Evolutionary conservation across 2,797 vertebrate species (phyloP).

Genomic region (Pachyuromys duprasi): DNA sequence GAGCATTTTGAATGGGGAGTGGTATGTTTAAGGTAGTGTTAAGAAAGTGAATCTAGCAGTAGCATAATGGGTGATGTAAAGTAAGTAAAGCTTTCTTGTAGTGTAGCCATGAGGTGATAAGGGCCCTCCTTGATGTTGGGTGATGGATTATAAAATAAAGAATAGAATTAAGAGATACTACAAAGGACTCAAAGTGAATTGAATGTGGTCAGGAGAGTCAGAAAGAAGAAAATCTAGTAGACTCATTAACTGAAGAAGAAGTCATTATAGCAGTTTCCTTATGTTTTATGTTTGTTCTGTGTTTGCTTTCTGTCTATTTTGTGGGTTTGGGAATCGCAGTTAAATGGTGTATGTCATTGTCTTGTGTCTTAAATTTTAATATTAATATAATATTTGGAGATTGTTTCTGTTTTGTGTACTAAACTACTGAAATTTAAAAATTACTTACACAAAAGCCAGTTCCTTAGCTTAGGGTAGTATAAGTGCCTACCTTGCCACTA

Average conservation of each 20-base stretch:
- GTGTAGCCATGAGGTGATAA: conserved; percentile 40
- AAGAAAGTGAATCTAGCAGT: conserved; percentile 75
- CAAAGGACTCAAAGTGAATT: conserved; percentile 54
- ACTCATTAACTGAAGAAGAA: conserved; percentile 56
- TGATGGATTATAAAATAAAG: conserved; percentile 47
- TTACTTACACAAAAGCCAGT: conserved; percentile 63
- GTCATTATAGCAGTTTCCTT: conserved; percentile 52
- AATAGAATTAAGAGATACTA: conserved; percentile 29
- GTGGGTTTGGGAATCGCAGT: conserved; percentile 42
- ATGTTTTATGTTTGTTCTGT: conserved; percentile 49
- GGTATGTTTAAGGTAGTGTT: conserved; percentile 82
- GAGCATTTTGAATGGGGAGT: conserved; percentile 76
- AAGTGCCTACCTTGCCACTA: conserved; percentile 65
- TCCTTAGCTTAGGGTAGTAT: conserved; percentile 70
- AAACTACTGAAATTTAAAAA: conserved; percentile 77
- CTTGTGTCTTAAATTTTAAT: conserved; percentile 73
- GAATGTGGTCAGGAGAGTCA: conserved; percentile 23
- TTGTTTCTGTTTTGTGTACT: conserved; percentile 66
- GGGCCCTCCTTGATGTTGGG: conserved; percentile 46
- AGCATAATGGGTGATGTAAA: conserved; percentile 55
- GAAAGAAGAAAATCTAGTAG: conserved; percentile 36
- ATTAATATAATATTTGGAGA: conserved; percentile 61
- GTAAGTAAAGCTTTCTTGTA: conserved; percentile 39
- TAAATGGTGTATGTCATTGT: conserved; percentile 66
- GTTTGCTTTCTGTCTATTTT: conserved; percentile 54